A percentile compares a stretch with the other conserved stretches of the same genome.
phyloP scores from a whole-genome alignment of 2,888 invertebrate species.

The Monochamus alternatus region DNA sequence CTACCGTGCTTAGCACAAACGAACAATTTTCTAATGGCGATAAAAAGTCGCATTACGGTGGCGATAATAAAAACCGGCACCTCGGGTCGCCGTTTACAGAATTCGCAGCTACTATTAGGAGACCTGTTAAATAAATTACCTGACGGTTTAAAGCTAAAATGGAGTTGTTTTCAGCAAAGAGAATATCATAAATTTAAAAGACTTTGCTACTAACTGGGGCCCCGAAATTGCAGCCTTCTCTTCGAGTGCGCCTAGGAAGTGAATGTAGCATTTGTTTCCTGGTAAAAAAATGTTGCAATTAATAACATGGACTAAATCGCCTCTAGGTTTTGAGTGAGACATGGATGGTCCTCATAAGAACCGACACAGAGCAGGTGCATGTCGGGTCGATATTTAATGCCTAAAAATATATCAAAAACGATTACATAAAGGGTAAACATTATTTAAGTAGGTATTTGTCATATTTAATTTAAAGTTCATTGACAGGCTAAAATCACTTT shows the following conservation, averaged over 20 bases:
- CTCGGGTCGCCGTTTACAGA: conserved; percentile 10
- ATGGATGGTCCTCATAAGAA: no score
- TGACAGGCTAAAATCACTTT: no score
- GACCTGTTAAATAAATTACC: conserved; percentile 11
- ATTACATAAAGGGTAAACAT: no score
- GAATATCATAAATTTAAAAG: conserved; percentile 9
- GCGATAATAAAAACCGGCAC: conserved; percentile 1
- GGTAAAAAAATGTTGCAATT: neutral
- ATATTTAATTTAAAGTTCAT: no score
- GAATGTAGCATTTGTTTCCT: neutral
- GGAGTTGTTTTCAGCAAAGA: conserved; percentile 10
- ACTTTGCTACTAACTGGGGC: neutral
- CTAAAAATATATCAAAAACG: no score
- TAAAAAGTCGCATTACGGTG: neutral
- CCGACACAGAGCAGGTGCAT: no score
- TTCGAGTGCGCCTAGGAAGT: neutral
- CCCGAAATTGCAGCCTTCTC: neutral
- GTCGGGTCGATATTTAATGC: no score
- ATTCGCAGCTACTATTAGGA: conserved; percentile 13
- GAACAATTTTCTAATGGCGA: conserved; percentile 7
- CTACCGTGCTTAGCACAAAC: neutral
- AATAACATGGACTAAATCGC: no score
- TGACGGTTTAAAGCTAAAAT: conserved; percentile 10
- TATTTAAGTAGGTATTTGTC: no score
- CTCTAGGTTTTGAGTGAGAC: no score